Conservation (phyloP, 2,888 invertebrate genomes). For the Tanaodytes sp. region DNA sequence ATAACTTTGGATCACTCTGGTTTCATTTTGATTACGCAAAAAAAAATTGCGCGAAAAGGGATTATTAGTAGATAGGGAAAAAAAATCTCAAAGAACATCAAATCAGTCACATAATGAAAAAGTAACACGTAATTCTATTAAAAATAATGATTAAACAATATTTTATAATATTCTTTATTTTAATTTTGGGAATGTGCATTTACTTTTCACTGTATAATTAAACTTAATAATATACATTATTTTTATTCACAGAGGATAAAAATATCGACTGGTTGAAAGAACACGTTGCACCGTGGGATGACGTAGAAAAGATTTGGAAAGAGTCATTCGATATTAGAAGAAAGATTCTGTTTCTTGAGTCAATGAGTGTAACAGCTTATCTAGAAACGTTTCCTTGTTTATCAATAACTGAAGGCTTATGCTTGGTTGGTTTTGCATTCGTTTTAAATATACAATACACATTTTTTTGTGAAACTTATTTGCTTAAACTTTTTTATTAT, state of each 20-base stretch:
- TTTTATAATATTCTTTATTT: background rate
- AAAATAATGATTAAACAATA: background rate
- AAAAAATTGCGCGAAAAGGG: too few relatives aligned
- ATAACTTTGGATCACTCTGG: constrained; percentile 22
- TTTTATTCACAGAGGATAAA: background rate
- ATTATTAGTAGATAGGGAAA: too few relatives aligned
- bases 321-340: constrained; percentile 6
- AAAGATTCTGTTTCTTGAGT: background rate
- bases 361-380: background rate
- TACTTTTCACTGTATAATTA: too few relatives aligned
- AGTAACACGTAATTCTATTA: too few relatives aligned
- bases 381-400: background rate
- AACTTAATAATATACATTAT: background rate
- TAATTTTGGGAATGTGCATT: too few relatives aligned
- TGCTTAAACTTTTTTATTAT: too few relatives aligned
- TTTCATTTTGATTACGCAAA: constrained; percentile 24
- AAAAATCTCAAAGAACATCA: too few relatives aligned
- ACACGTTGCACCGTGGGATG: constrained; percentile 15
- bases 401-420: background rate
- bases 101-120: too few relatives aligned
- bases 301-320: background rate
- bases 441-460: too few relatives aligned
- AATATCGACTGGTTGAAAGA: constrained; percentile 9
- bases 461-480: too few relatives aligned
- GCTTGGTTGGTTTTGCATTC: background rate